Percentiles rank a stretch among this genome's conserved stretches.
These are phyloP conservation scores for Moxostoma hubbsi DNA, from an alignment of 2,797 vertebrate genomes.

Conservation along the genomic window DNA sequence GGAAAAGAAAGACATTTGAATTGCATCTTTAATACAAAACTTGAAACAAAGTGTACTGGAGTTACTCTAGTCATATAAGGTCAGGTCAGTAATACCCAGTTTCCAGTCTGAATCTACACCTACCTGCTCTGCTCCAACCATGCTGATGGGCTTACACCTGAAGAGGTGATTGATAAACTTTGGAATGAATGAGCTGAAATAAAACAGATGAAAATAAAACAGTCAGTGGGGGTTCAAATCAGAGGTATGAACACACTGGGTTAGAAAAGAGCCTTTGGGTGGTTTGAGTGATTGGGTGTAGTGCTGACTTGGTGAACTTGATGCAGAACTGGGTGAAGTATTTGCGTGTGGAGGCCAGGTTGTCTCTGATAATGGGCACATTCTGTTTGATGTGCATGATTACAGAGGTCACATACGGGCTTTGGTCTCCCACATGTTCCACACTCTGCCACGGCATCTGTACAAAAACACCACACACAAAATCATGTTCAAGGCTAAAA, in stretches of 20 bases:
- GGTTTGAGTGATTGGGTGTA: neutral
- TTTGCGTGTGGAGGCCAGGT: constrained; percentile 95
- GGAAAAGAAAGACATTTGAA: neutral
- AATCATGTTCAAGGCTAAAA: neutral
- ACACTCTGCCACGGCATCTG: constrained; percentile 99
- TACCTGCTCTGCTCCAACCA: constrained; percentile 99
- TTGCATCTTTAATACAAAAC: too few species aligned
- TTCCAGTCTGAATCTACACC: constrained; percentile 48
- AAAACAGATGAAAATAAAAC: constrained; percentile 18
- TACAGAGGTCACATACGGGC: constrained; percentile 97
- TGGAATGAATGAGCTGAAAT: constrained; percentile 93
- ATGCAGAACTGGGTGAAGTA: constrained; percentile 99
- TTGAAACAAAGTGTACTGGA: neutral
- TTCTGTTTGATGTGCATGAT: constrained; percentile 99
- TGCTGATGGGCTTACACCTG: constrained; percentile 98
- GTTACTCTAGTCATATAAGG: neutral
- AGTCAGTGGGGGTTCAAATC: constrained; percentile 1
- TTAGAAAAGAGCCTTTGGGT: too few species aligned
- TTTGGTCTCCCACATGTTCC: constrained; percentile 98
- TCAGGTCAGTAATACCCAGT: too few species aligned
- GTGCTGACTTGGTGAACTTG: constrained; percentile 95
- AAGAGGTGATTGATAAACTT: constrained; percentile 99
- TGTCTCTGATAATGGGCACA: constrained; percentile 96
- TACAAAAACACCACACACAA: constrained; percentile 23
- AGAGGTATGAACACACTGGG: neutral